Conservation (phyloP, 2,113 vertebrate genomes). For the Vanacampus margaritifer region DNA sequence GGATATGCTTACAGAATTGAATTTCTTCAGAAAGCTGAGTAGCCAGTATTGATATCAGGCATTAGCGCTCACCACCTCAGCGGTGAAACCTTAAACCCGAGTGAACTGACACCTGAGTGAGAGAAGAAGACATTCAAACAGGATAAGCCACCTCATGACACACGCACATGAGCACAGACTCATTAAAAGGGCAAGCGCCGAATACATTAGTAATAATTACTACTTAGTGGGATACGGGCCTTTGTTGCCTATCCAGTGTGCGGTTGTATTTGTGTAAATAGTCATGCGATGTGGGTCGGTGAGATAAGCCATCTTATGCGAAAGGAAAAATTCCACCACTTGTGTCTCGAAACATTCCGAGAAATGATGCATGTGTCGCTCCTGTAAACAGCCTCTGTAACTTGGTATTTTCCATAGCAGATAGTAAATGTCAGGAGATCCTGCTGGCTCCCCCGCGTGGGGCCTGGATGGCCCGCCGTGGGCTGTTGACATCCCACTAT, state of each 20-base stretch:
- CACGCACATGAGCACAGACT: constrained; percentile 12
- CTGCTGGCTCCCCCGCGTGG: constrained; percentile 23
- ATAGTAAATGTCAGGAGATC: constrained; percentile 43
- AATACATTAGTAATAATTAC: not conserved
- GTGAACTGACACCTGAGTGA: constrained; percentile 43
- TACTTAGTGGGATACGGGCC: constrained; percentile 5
- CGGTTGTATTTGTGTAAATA: constrained; percentile 43
- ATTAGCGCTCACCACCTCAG: constrained; percentile 42
- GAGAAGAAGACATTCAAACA: constrained; percentile 42
- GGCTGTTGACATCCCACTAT: constrained; percentile 33
- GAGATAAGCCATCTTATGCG: constrained; percentile 2
- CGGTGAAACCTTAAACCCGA: constrained; percentile 54
- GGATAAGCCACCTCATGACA: constrained; percentile 34
- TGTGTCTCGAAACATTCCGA: not conserved
- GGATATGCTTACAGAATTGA: constrained; percentile 5
- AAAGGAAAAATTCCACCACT: constrained; percentile 36
- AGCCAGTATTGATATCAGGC: constrained; percentile 34
- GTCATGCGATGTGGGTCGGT: constrained; percentile 20
- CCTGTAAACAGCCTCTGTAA: not conserved
- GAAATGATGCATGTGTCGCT: not conserved
- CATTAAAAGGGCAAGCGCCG: not conserved
- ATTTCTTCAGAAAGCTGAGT: constrained; percentile 33
- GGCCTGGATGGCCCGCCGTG: constrained; percentile 47
- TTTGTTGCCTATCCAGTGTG: constrained; percentile 17
- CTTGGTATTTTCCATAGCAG: constrained; percentile 33